Base-by-base conservation (phyloP, 1,140 invertebrate genomes). In the Epicauta chinensis region DNA sequence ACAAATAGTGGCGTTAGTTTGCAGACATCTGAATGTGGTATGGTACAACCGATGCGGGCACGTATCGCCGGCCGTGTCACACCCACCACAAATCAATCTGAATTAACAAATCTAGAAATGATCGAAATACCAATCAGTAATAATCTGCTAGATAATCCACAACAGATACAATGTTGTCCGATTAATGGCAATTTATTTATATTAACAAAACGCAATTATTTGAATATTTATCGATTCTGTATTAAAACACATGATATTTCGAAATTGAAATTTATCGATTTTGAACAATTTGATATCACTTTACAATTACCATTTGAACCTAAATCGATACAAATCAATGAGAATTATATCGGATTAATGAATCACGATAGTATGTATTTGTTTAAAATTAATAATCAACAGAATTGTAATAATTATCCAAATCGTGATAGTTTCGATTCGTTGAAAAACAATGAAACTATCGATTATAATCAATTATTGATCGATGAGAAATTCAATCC, bases 51-150 rank as follows among this genome's bases (percentile, higher is more conserved):
- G 7, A 83, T 86, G 77, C 70, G 81, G 49, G 83, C 83, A 2
- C 71, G 84, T 44, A 84, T 86, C 32, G 83, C 84, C 11, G 83
- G 83, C 1, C 62, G 81, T 39, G 82, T 84, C 1, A 84, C 81
- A 2, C 80, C 81, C 0, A 81, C 78, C 45, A 72, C 74, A 38
- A 79, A 75, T 51, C 71, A 79, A 41, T 65, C 64, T 1, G 75
- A 77, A n/a, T 56, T 75, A 41, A 72, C 75, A 48, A 71, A 73
- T 57, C 64, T 84, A 30, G 82, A 84, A 62, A 84, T 85, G 81
- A 81, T 85, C 50, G 83, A 85, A 58, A 65, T 85, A 14, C 83
- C 82, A 1, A 62, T 83, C 0, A 76, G 71, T 31, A 12, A 15
- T 11, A 57, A 77, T 36, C 80, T 81, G 0, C 74, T 74, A n/a